Percentiles rank a stretch among this genome's conserved stretches.
These are phyloP conservation scores for Anodontia alba DNA, from an alignment of 2,888 invertebrate genomes.

Conservation along the genomic window DNA sequence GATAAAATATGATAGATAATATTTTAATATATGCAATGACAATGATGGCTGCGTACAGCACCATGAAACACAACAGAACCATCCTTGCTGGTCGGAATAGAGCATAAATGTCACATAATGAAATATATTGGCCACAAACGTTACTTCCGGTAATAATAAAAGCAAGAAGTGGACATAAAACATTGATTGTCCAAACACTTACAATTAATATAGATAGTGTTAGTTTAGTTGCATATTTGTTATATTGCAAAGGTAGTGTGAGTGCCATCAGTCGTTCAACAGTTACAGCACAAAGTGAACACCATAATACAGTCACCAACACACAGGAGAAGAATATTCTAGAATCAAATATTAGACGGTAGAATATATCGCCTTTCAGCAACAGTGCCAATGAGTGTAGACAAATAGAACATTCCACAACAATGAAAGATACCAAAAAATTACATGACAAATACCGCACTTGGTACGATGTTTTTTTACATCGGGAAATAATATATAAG, in stretches of 20 bases:
- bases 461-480: not conserved
- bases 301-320: not conserved
- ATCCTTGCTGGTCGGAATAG: not conserved
- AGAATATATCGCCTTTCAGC: not conserved
- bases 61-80: not conserved
- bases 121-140: not conserved
- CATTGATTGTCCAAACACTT: not conserved
- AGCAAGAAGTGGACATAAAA: not conserved
- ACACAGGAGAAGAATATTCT: not conserved
- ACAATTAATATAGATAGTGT: not conserved
- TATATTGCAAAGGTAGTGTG: not conserved
- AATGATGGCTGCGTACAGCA: not conserved
- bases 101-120: not conserved
- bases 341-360: slow-evolving; percentile 7
- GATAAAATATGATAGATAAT: not conserved
- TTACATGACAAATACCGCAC: not conserved
- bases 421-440: not conserved
- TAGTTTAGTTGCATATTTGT: not conserved
- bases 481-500: not conserved
- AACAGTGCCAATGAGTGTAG: not conserved
- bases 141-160: not conserved
- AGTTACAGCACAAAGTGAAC: not conserved
- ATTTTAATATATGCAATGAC: not conserved
- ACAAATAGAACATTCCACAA: not conserved
- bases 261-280: not conserved